Conservation (phyloP, 2,113 vertebrate species). For the Chloebia gouldiae region DNA sequence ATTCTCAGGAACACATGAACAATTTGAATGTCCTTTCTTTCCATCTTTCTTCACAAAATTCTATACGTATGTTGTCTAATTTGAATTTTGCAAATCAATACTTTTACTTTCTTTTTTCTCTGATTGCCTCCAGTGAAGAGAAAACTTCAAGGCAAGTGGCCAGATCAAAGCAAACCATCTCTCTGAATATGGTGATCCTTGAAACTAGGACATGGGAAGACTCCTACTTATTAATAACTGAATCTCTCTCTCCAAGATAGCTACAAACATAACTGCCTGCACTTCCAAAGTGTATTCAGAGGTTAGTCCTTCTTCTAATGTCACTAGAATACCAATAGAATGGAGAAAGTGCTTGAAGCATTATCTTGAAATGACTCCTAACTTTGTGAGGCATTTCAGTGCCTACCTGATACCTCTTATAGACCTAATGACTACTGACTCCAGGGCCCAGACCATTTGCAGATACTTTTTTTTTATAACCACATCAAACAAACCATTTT, state of each 20-base stretch:
- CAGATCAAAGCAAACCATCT: constrained; percentile 35
- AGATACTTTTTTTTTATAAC: background rate
- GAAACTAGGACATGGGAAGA: constrained; percentile 35
- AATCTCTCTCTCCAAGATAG: background rate
- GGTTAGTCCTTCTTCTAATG: background rate
- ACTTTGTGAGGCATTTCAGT: background rate
- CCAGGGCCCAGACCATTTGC: background rate
- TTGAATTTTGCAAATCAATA: constrained; percentile 48
- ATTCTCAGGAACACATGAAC: background rate
- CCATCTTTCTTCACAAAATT: background rate
- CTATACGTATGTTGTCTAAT: background rate
- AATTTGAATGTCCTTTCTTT: background rate
- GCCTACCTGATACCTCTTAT: background rate
- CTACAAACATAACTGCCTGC: background rate
- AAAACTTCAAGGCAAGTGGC: constrained; percentile 34
- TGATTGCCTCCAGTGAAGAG: constrained; percentile 20
- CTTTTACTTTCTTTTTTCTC: constrained; percentile 17
- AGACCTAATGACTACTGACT: background rate
- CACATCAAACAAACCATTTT: background rate
- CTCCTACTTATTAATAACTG: background rate
- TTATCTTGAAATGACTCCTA: background rate
- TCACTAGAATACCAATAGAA: background rate
- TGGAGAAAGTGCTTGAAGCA: background rate
- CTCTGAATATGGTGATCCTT: constrained; percentile 18
- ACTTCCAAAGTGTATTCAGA: background rate